Conservation (phyloP, 2,888 invertebrate species). For the Drosophila diplacantha region DNA sequence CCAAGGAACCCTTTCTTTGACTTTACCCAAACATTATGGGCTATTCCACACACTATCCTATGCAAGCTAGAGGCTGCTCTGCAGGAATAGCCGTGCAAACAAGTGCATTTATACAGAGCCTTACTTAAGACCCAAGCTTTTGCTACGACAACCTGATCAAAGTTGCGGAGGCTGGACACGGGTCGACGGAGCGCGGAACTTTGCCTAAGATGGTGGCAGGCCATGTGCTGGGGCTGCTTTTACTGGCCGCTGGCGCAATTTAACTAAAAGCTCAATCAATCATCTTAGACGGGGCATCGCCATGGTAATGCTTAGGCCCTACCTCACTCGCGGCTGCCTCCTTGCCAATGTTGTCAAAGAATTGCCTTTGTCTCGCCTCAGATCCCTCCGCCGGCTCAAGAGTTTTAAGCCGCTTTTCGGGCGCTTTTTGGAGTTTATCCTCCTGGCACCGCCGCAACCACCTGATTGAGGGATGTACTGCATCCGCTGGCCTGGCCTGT, state of each 20-base stretch:
- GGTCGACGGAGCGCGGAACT: neutral
- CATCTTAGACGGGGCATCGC: constrained; percentile 46
- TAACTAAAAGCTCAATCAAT: constrained; percentile 70
- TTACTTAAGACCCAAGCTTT: neutral
- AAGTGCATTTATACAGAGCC: neutral
- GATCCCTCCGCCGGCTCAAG: constrained; percentile 29
- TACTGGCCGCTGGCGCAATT: constrained; percentile 56
- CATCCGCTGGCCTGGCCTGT: constrained; percentile 34
- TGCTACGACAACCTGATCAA: constrained; percentile 1
- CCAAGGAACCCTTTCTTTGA: neutral
- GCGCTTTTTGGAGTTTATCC: constrained; percentile 62
- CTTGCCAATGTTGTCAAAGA: constrained; percentile 60
- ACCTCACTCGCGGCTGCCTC: constrained; percentile 14
- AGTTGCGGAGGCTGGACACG: neutral
- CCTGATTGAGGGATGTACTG: constrained; percentile 23
- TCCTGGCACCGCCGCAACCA: constrained; percentile 10
- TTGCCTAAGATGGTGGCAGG: constrained; percentile 10
- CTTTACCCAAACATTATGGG: neutral
- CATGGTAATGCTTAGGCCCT: constrained; percentile 48
- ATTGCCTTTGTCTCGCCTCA: constrained; percentile 21
- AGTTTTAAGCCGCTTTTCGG: constrained; percentile 65
- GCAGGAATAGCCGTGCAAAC: neutral
- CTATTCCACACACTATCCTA: neutral
- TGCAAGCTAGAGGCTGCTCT: neutral
- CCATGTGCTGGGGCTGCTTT: constrained; percentile 40